Evolutionary conservation across 2,797 vertebrate species (phyloP).

Genomic region (Phataginus tetradactyla): DNA sequence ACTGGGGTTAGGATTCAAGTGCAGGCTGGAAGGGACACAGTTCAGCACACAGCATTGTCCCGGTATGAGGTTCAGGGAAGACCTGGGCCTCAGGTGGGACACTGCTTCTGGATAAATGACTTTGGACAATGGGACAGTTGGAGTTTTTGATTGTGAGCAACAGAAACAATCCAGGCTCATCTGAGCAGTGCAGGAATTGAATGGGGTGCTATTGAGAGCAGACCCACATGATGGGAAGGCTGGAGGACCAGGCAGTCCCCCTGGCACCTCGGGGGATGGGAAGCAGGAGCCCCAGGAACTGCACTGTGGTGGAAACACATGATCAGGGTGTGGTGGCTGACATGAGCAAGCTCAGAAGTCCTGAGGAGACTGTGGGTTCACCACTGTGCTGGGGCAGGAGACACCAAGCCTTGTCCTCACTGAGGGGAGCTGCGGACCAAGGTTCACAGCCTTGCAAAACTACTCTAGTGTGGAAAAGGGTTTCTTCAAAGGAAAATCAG

Average conservation of each 20-base stretch:
- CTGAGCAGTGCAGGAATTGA: background rate
- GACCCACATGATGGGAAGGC: background rate
- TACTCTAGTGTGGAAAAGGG: background rate
- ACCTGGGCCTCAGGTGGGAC: background rate
- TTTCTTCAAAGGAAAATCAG: background rate
- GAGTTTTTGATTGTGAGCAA: background rate
- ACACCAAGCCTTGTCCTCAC: background rate
- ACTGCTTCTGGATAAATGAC: background rate
- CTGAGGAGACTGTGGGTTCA: too few species aligned
- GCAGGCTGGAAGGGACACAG: background rate
- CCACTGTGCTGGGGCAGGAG: rapidly evolving
- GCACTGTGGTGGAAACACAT: background rate
- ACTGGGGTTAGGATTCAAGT: background rate
- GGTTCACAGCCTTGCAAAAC: background rate
- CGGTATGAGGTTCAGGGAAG: background rate
- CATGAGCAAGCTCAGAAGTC: background rate
- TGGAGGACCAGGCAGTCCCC: background rate
- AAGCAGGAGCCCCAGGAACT: background rate
- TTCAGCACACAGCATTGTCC: background rate
- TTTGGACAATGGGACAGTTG: background rate
- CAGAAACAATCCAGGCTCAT: background rate
- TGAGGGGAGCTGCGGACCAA: background rate
- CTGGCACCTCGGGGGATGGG: rapidly evolving
- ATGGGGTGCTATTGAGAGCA: background rate
- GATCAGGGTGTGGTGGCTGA: rapidly evolving